Conservation (phyloP, 2,113 vertebrate species). For the Pseudonaja textilis region DNA sequence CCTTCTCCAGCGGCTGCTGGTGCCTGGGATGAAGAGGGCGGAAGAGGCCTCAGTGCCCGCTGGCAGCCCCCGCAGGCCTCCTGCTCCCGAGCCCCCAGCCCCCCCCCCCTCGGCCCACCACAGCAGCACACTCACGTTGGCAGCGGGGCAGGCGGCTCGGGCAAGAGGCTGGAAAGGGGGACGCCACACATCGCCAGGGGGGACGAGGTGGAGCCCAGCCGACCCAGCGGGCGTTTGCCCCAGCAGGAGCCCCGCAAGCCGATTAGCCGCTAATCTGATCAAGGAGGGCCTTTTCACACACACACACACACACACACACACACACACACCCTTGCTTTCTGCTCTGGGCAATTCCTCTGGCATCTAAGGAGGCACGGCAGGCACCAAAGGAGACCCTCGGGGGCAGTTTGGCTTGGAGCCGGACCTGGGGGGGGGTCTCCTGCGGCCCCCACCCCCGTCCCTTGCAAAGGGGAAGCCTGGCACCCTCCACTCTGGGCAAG, state of each 20-base stretch:
- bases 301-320: background rate
- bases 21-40: background rate
- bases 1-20: slow-evolving; percentile 64
- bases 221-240: background rate
- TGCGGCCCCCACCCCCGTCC: background rate
- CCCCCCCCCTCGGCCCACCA: background rate
- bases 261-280: slow-evolving; percentile 23
- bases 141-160: background rate
- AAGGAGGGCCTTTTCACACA: background rate
- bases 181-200: slow-evolving; percentile 21
- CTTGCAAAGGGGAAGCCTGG: background rate
- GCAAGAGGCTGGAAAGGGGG: slow-evolving; percentile 22
- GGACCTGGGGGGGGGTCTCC: background rate
- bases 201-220: background rate
- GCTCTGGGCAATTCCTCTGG: background rate
- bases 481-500: background rate
- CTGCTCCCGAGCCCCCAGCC: too few species aligned
- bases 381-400: background rate
- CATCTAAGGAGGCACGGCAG: background rate
- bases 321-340: background rate
- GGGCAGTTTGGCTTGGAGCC: background rate
- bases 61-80: too few species aligned
- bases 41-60: background rate
- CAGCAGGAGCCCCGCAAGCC: background rate
- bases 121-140: background rate